Evolutionary conservation across 2,888 invertebrate species (phyloP), one percentile per base, ranked within the genome.

Genomic region (Dicyrtoma fusca): DNA sequence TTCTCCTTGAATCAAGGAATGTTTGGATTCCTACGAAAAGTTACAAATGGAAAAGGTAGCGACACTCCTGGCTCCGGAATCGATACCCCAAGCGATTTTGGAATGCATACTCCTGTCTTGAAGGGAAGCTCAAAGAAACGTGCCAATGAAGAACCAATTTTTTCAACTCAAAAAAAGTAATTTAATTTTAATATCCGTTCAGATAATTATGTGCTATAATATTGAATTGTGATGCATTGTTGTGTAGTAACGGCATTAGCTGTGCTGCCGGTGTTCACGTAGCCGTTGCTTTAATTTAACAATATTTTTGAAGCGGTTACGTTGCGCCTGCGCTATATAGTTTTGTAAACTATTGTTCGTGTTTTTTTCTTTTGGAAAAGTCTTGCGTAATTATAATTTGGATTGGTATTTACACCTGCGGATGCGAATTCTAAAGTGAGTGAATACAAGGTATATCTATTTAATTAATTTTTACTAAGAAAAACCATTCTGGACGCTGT

Each of bases 401-500:
- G n/a, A n/a, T n/a, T 61, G 3, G 49, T 72, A 65, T 66, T 21
- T 55, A 57, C 26, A 17, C 44, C 21, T 34, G 34, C 34, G 34
- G 34, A 34, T 34, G 34, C 8, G n/a, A 34, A 34, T 34, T n/a
- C n/a, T n/a, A 19, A 53, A 53, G 10, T 53, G 21, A 23, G 34
- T 6, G 10, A 25, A 25, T 57, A 21, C 14, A 13, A 57, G 17
- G 53, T 53, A 10, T 49, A 21, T 17, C 2, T 49, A 34, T 45
- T 65, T 34, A 59, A 61, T 59, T 75, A 34, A 70, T 59, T 59
- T 71, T 69, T 66, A 47, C 45, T 17, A 73, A 78, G 76, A 73
- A 78, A 74, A 77, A 76, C 73, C 47, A 75, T 78, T 51, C 64
- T 78, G 61, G 75, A 78, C 55, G 74, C 75, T 47, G 76, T 75